Percentiles rank a stretch among this genome's conserved stretches.
These are phyloP conservation scores for Marcusenius ussheri DNA, from an alignment of 2,113 vertebrate genomes.

Conservation along the genomic window DNA sequence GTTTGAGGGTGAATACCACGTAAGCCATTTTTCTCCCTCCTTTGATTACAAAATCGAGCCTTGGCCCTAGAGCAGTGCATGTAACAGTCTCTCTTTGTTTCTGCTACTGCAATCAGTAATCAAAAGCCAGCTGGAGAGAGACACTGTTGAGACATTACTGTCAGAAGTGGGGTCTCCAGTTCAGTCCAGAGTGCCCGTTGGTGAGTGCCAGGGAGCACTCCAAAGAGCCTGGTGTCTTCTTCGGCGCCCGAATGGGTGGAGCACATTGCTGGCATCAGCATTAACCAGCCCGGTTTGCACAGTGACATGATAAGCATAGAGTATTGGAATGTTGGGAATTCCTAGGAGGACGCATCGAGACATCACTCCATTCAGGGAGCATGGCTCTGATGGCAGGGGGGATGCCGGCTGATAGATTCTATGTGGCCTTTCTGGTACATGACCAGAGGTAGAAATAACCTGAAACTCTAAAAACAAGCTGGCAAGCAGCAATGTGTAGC, in stretches of 20 bases:
- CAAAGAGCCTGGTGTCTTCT: slow-evolving; percentile 1
- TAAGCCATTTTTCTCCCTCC: neutral
- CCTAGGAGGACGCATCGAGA: neutral
- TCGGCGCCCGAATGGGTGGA: neutral
- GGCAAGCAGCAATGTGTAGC: neutral
- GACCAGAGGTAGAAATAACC: neutral
- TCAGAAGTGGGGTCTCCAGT: slow-evolving; percentile 15
- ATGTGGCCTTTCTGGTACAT: neutral
- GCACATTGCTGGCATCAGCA: neutral
- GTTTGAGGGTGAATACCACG: neutral
- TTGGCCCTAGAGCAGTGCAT: neutral
- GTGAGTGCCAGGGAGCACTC: slow-evolving; percentile 6
- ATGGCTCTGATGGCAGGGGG: neutral
- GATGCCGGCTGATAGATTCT: neutral
- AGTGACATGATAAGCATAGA: neutral
- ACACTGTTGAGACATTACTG: slow-evolving; percentile 18
- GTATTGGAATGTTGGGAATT: neutral
- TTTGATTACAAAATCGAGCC: neutral
- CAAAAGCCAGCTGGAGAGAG: slow-evolving; percentile 22
- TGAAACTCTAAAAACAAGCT: neutral
- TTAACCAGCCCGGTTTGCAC: neutral
- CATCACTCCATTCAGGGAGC: neutral
- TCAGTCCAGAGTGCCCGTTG: slow-evolving; percentile 1
- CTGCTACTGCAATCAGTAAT: slow-evolving; percentile 20
- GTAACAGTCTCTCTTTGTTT: slow-evolving; percentile 7